A percentile compares a stretch with the other conserved stretches of the same genome.
Evolutionary conservation across 2,888 invertebrate genomes (phyloP).

Genomic region (Callinectes sapidus): DNA sequence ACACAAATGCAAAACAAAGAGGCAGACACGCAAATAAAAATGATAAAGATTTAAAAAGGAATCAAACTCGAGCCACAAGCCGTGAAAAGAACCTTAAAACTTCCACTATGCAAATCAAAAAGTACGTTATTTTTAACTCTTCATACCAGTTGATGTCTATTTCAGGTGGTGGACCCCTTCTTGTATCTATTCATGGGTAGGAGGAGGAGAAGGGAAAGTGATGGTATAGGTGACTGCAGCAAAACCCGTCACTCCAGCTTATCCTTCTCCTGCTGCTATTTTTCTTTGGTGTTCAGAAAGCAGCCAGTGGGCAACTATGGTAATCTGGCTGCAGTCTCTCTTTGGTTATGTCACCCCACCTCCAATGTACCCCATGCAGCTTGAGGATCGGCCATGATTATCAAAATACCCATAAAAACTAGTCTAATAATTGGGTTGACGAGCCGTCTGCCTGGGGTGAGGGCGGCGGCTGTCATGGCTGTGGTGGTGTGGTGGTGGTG

Average conservation of each 20-base stretch:
- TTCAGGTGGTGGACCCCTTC: constrained; percentile 8
- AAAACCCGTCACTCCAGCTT: not conserved
- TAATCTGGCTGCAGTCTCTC: not conserved
- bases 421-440: not conserved
- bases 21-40: not conserved
- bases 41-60: not conserved
- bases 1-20: not conserved
- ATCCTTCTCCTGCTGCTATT: not conserved
- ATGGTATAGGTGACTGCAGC: not conserved
- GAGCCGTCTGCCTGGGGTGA: not conserved
- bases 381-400: constrained; percentile 10
- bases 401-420: constrained; percentile 11
- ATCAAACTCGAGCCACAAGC: not conserved
- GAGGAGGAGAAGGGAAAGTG: not conserved
- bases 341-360: not conserved
- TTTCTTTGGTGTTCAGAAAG: not conserved
- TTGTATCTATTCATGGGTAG: not conserved
- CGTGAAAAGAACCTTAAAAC: not conserved
- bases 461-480: not conserved
- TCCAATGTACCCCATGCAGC: constrained; percentile 7
- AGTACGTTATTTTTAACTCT: not conserved
- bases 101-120: not conserved
- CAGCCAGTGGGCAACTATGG: not conserved
- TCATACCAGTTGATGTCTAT: not conserved
- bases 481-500: not conserved